Evolutionary conservation across 2,888 invertebrate species (phyloP), one percentile per base, ranked within the genome.

Genomic region (Dasypogon diadema): DNA sequence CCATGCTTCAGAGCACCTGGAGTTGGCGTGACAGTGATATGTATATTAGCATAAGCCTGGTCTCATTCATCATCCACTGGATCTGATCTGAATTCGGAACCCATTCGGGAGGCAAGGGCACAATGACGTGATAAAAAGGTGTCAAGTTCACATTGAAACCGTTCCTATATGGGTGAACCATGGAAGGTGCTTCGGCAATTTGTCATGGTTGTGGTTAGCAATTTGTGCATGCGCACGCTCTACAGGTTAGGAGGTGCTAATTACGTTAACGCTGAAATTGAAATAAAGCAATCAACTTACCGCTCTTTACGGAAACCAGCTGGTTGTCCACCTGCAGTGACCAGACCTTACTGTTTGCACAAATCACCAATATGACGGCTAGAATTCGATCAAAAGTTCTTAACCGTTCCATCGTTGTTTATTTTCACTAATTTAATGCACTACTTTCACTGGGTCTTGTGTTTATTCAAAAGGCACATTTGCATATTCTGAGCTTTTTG

Each of bases 231-330:
- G 16, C 42, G 22, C 12, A 42, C 5, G 63, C 21, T 42, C 21
- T 18, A 42, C 22, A 34, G 63, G 63, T 22, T 68, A 48, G 65
- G 24, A 68, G 46, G 65, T 58, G 48, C 42, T 58, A 46, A 74
- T 74, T 58, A 58, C 18, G 34, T 30, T 30, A 60, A 24, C 55
- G 56, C 26, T 55, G 37, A 56, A 42, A 22, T 56, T 58, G 14
- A 14, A 51, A 74, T 14, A 70, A 56, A 63, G 21, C 22, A 48
- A 1, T 48, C 2, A 42, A 42, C 85, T 85, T 79, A 86, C 85
- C 85, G 84, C 85, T 85, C 81, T 85, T 81, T 18, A 84, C 83
- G 37, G 85, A 83, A 58, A 86, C 85, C 78, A 86, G 80, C 79
- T 85, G 84, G 80, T 85, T 86, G 80, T 86, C 86, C 80, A 86